Percentiles rank a stretch among this genome's conserved stretches.
phyloP scores from a whole-genome alignment of 2,113 vertebrate genomes.

The Microcebus murinus region DNA sequence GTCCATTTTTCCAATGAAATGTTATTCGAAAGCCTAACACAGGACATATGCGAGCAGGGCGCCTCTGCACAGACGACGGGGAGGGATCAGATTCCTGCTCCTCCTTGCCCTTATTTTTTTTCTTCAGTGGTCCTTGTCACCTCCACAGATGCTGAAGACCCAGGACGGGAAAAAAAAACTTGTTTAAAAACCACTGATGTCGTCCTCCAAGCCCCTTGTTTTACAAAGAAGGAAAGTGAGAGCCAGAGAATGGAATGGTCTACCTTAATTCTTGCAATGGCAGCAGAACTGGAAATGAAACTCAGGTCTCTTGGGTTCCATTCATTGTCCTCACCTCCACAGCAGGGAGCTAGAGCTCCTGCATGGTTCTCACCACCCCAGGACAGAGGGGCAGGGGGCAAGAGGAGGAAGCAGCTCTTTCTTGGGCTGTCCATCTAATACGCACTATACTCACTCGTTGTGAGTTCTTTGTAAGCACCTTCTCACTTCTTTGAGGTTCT shows the following conservation, averaged over 20 bases:
- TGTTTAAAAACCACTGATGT: not conserved
- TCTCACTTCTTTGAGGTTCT: not conserved
- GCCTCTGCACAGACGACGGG: not conserved
- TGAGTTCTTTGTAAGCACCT: not conserved
- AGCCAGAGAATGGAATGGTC: not conserved
- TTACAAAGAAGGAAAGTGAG: not conserved
- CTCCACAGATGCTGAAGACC: not conserved
- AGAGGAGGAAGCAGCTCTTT: not conserved
- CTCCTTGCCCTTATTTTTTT: not conserved
- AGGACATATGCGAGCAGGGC: not conserved
- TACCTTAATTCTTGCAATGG: not conserved
- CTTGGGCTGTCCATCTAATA: not conserved
- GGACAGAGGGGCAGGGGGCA: too few relatives aligned
- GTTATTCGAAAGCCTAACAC: not conserved
- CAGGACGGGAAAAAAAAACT: not conserved
- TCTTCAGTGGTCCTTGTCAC: not conserved
- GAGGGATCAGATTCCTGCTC: not conserved
- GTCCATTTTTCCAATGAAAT: not conserved
- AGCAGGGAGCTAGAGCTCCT: not conserved
- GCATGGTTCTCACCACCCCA: not conserved
- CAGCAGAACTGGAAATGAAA: not conserved
- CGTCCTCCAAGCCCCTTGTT: not conserved
- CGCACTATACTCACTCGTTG: accelerated
- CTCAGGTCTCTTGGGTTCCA: not conserved
- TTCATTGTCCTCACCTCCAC: accelerated